These are phyloP conservation scores for Euura lappo DNA, from an alignment of 1,140 invertebrate species.

Conservation along the genomic window DNA sequence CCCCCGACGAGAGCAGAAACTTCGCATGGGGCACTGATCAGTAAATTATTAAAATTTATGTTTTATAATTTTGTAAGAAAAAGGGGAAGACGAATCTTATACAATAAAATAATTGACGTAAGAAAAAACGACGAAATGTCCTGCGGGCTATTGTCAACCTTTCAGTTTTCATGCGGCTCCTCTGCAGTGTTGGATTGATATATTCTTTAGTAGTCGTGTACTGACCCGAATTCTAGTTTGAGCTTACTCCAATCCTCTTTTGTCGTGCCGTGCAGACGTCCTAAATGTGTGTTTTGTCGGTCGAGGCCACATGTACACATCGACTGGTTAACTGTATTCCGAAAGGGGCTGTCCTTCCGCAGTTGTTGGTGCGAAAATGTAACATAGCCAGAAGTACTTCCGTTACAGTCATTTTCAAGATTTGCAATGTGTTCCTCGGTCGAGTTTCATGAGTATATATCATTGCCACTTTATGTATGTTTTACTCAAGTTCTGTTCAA, in stretches of 20 bases:
- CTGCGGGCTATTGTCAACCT: too few species aligned
- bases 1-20: constrained; percentile 37
- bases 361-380: background rate
- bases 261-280: background rate
- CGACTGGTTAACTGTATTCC: background rate
- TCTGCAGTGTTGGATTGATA: too few species aligned
- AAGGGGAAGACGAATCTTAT: background rate
- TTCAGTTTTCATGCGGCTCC: too few species aligned
- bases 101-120: background rate
- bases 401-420: background rate
- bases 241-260: background rate
- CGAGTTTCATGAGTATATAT: background rate
- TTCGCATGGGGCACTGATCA: constrained; percentile 41
- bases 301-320: background rate
- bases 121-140: too few species aligned
- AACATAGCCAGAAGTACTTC: background rate
- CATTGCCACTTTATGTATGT: background rate
- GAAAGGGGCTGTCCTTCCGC: constrained; percentile 1
- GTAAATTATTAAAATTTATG: background rate
- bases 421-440: background rate
- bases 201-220: too few species aligned
- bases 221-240: too few species aligned
- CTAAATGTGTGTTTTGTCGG: background rate
- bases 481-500: background rate
- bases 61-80: background rate